phyloP scores from a whole-genome alignment of 1,140 invertebrate genomes.

The Drosophila malerkotliana region DNA sequence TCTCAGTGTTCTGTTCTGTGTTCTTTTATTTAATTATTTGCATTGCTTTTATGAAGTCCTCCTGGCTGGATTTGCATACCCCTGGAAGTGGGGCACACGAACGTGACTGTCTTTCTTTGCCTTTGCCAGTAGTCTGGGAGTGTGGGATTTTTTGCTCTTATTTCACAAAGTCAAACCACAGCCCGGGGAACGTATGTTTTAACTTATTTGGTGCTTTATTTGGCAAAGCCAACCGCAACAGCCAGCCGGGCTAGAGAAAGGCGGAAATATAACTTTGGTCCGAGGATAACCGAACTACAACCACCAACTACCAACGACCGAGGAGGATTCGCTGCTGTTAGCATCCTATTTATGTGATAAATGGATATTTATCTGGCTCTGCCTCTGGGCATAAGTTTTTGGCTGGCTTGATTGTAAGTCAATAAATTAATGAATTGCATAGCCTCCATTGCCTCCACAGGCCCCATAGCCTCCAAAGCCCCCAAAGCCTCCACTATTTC shows the following conservation, averaged over 20 bases:
- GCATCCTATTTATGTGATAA: constrained; percentile 53
- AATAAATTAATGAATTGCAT: constrained; percentile 78
- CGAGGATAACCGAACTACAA: constrained; percentile 24
- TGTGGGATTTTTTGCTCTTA: constrained; percentile 26
- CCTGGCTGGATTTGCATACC: constrained; percentile 60
- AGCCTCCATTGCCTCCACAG: neutral
- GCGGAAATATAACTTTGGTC: constrained; percentile 37
- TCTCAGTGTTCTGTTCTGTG: constrained; percentile 8
- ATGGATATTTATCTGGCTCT: constrained; percentile 60
- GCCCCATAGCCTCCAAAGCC: neutral
- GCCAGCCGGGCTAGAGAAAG: constrained; percentile 28
- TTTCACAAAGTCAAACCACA: constrained; percentile 44
- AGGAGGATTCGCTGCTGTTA: constrained; percentile 28
- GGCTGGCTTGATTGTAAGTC: constrained; percentile 68
- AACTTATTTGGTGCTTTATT: constrained; percentile 59
- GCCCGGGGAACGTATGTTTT: constrained; percentile 48
- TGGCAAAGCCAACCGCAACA: constrained; percentile 43
- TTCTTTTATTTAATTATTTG: constrained; percentile 70
- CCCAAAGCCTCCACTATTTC: neutral
- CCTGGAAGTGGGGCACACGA: constrained; percentile 5
- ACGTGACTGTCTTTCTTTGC: constrained; percentile 43
- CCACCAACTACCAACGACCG: constrained; percentile 13
- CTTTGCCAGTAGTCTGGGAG: constrained; percentile 2
- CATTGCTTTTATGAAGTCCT: constrained; percentile 54
- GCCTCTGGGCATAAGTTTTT: constrained; percentile 50